Percentiles rank a stretch among this genome's conserved stretches.
Conservation (phyloP, 1,140 invertebrate genomes). For the Pantala flavescens region DNA sequence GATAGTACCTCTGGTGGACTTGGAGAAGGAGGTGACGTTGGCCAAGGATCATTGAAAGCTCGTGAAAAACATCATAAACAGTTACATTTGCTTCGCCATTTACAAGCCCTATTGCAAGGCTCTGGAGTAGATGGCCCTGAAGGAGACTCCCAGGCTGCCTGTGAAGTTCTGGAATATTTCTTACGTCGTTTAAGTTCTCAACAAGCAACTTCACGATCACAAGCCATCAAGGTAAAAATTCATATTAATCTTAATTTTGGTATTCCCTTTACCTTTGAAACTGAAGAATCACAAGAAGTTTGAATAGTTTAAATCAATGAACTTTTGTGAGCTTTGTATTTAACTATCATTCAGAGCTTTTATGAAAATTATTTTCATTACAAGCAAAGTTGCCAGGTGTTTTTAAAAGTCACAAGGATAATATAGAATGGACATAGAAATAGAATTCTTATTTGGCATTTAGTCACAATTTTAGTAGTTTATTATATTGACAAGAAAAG, state of each 20-base stretch:
- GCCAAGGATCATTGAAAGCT: not conserved
- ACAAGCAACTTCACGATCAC: conserved; percentile 59
- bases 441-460: too few relatives aligned
- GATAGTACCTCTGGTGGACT: not conserved
- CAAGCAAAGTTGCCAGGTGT: too few relatives aligned
- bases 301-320: not conserved
- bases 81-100: conserved; percentile 65
- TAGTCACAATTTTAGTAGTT: too few relatives aligned
- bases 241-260: not conserved
- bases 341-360: too few relatives aligned
- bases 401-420: too few relatives aligned
- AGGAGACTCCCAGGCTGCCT: conserved; percentile 38
- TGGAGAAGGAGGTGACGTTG: not conserved
- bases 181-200: conserved; percentile 72
- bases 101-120: conserved; percentile 42
- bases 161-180: conserved; percentile 87
- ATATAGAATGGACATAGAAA: too few relatives aligned
- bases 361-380: too few relatives aligned
- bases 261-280: not conserved
- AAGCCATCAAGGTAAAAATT: conserved; percentile 54
- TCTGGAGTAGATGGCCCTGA: conserved; percentile 45
- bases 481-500: too few relatives aligned
- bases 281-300: not conserved
- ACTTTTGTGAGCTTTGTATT: too few relatives aligned
- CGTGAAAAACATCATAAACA: conserved; percentile 53